These are phyloP conservation scores for Lordiphosa collinella DNA, from an alignment of 1,140 invertebrate species.

Conservation along the genomic window DNA sequence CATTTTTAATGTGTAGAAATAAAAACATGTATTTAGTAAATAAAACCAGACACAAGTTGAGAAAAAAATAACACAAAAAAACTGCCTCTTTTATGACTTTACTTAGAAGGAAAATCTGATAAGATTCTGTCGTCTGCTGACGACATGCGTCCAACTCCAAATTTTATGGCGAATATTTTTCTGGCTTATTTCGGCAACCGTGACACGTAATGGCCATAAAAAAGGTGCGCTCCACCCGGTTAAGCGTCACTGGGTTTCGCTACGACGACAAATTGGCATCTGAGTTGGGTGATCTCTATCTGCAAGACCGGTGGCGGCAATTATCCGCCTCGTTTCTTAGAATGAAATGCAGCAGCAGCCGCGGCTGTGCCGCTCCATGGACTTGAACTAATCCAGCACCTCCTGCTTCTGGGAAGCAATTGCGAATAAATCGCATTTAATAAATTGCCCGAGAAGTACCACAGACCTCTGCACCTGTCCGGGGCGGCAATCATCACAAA, in stretches of 20 bases:
- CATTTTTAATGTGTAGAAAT: slow-evolving; percentile 65
- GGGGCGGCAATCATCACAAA: slow-evolving; percentile 72
- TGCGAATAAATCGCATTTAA: slow-evolving; percentile 75
- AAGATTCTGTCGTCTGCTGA: slow-evolving; percentile 50
- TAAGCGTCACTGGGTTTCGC: slow-evolving; percentile 9
- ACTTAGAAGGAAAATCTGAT: slow-evolving; percentile 68
- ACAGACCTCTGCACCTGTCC: slow-evolving; percentile 22
- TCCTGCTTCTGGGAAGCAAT: slow-evolving; percentile 68
- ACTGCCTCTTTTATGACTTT: slow-evolving; percentile 63
- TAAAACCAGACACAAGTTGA: slow-evolving; percentile 47
- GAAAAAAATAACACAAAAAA: slow-evolving; percentile 28
- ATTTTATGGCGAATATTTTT: slow-evolving; percentile 78
- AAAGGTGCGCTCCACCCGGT: slow-evolving; percentile 65
- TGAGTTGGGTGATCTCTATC: slow-evolving; percentile 68
- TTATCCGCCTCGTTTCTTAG: slow-evolving; percentile 50
- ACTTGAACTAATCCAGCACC: slow-evolving; percentile 14
- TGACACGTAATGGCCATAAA: slow-evolving; percentile 74
- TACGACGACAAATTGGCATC: slow-evolving; percentile 61
- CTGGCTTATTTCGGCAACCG: slow-evolving; percentile 64
- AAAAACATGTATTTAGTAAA: slow-evolving; percentile 59
- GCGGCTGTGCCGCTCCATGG: background rate
- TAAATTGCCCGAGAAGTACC: slow-evolving; percentile 53
- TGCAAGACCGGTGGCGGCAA: slow-evolving; percentile 73
- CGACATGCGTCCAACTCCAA: slow-evolving; percentile 55
- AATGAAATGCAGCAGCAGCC: slow-evolving; percentile 19